Conservation (phyloP, 2,888 invertebrate genomes). For the Lepidocyrtinus sp. region DNA sequence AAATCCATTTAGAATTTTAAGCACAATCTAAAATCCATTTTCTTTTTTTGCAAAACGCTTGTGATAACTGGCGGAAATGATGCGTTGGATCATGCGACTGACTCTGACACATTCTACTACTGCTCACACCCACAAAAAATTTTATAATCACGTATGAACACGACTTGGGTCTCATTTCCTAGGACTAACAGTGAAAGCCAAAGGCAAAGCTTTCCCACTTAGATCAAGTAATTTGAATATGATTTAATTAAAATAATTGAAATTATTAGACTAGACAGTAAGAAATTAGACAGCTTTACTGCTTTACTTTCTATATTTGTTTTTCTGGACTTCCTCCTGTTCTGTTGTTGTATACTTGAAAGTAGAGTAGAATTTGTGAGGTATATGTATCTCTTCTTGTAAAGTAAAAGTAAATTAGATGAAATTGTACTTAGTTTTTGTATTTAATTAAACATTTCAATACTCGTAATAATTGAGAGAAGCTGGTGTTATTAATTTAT, state of each 20-base stretch:
- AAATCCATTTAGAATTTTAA: no score
- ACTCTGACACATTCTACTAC: constrained; percentile 47
- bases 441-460: no score
- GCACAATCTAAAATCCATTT: not conserved
- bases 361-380: not conserved
- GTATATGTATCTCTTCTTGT: not conserved
- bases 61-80: constrained; percentile 47
- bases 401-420: not conserved
- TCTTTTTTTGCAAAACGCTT: constrained; percentile 48
- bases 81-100: constrained; percentile 48
- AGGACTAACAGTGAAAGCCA: constrained; percentile 65
- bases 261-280: constrained; percentile 12
- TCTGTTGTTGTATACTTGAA: constrained; percentile 1
- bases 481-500: no score
- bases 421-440: no score
- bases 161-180: constrained; percentile 47
- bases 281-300: constrained; percentile 47
- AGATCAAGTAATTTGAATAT: constrained; percentile 66
- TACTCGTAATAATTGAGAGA: no score
- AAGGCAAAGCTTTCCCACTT: constrained; percentile 67
- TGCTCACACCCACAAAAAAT: constrained; percentile 22
- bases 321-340: constrained; percentile 7
- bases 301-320: constrained; percentile 25
- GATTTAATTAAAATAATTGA: constrained; percentile 36
- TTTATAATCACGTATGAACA: constrained; percentile 42